A percentile compares a stretch with the other conserved stretches of the same genome.
Evolutionary conservation across 2,888 invertebrate species (phyloP).

Genomic region (Macrosoma leucophasiata): DNA sequence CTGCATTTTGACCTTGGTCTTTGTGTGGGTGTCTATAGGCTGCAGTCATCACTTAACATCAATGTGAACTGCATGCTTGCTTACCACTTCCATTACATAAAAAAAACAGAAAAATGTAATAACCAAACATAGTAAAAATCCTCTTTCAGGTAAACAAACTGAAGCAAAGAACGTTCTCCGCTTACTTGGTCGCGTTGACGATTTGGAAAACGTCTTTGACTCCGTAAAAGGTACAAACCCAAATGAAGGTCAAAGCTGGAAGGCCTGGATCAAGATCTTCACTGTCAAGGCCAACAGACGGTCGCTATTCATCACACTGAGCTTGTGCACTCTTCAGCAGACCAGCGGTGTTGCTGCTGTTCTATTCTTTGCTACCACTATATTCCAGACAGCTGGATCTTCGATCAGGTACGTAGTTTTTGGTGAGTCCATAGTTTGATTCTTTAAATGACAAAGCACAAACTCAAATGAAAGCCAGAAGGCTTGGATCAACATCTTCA

Average conservation of each 20-base stretch:
- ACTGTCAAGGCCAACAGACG: conserved; percentile 37
- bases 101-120: no score
- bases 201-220: conserved; percentile 36
- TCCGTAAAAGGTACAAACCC: conserved; percentile 33
- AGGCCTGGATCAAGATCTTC: conserved; percentile 40
- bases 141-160: conserved; percentile 34
- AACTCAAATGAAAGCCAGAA: conserved; percentile 35
- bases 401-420: conserved; percentile 27
- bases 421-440: no score
- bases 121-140: no score
- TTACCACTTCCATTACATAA: no score
- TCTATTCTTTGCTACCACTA: conserved; percentile 38
- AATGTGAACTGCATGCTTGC: no score
- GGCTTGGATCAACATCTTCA: conserved; percentile 40
- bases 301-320: conserved; percentile 37
- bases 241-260: conserved; percentile 32
- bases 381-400: conserved; percentile 39
- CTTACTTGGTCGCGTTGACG: conserved; percentile 33
- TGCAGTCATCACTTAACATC: no score
- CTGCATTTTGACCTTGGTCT: no score
- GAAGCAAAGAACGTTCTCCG: conserved; percentile 36
- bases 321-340: conserved; percentile 32
- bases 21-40: no score
- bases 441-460: no score
- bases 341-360: conserved; percentile 38